Base-by-base conservation (phyloP, 2,888 invertebrate genomes). In the Harpalus rufipes region DNA sequence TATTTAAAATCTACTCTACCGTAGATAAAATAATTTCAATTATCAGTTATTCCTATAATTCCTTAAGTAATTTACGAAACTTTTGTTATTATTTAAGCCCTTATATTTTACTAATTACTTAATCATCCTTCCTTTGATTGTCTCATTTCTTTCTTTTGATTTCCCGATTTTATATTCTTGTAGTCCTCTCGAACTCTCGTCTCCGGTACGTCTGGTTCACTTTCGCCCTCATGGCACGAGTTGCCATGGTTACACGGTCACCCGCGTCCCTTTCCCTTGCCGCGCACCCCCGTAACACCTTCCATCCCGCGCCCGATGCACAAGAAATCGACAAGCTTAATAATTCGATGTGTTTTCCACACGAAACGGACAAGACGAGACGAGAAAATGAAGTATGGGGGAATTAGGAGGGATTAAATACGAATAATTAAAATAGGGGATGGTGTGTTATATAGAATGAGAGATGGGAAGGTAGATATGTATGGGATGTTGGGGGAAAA, bases 281-380 rank as follows among this genome's bases (percentile, higher is more conserved):
- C 58, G 32, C 16, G 16, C 14, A 8, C n/a, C 14, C 41, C 61
- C 61, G 63, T 12, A 12, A 12, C 21, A 10, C 59, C 16, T n/a
- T 16, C 25, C 78, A 14, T 21, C 56, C 81, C 56, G 6, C 25
- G 12, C 8, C 21, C 78, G 63, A 41, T 44, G 78, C 63, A 78
- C 74, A 84, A 78, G 84, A 84, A 84, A 84, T 84, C 76, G 84
- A 65, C 84, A 84, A 78, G 84, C 63, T 63, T 84, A 78, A 84
- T 78, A 84, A 84, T 84, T 84, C 78, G 84, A 84, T 78, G 76
- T 78, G 76, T 78, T 78, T 83, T 78, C 18, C 58, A 82, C 25
- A 74, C 44, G 72, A 41, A 16, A 14, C 18, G 18, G 72, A 81
- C 72, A 74, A n/a, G 65, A 65, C 32, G 65, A 32, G n/a, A 65